These are phyloP conservation scores for Tetragnatha montana DNA, from an alignment of 2,888 invertebrate species.

Conservation along the genomic window DNA sequence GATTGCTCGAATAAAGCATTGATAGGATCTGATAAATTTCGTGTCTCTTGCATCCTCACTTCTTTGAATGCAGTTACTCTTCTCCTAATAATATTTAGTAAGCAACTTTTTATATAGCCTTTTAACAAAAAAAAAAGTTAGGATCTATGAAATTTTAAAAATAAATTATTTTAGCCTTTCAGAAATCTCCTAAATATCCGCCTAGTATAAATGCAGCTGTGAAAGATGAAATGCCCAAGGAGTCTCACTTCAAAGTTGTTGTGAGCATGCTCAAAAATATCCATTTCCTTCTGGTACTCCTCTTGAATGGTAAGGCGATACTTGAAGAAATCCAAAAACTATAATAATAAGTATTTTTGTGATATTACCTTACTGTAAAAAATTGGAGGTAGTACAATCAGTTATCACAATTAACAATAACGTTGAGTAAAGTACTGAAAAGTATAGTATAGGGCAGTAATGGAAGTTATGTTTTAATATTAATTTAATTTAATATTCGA, in stretches of 20 bases:
- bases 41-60: slow-evolving; percentile 91
- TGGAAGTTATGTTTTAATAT: no score
- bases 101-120: slow-evolving; percentile 72
- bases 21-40: slow-evolving; percentile 84
- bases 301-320: slow-evolving; percentile 83
- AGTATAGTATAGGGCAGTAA: no score
- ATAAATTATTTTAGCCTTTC: slow-evolving; percentile 84
- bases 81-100: slow-evolving; percentile 83
- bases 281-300: slow-evolving; percentile 87
- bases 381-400: no score
- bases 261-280: slow-evolving; percentile 84
- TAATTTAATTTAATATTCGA: no score
- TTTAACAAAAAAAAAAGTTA: not conserved
- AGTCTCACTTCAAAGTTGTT: slow-evolving; percentile 77
- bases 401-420: no score
- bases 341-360: no score
- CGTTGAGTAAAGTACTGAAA: no score
- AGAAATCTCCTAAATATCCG: slow-evolving; percentile 88
- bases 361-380: no score
- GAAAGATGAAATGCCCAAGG: slow-evolving; percentile 77
- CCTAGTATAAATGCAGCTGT: slow-evolving; percentile 89
- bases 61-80: slow-evolving; percentile 87
- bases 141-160: not conserved
- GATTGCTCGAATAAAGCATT: slow-evolving; percentile 6
- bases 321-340: no score